Conservation (phyloP, 2,888 invertebrate genomes). For the Hirtodrosophila confusa region DNA sequence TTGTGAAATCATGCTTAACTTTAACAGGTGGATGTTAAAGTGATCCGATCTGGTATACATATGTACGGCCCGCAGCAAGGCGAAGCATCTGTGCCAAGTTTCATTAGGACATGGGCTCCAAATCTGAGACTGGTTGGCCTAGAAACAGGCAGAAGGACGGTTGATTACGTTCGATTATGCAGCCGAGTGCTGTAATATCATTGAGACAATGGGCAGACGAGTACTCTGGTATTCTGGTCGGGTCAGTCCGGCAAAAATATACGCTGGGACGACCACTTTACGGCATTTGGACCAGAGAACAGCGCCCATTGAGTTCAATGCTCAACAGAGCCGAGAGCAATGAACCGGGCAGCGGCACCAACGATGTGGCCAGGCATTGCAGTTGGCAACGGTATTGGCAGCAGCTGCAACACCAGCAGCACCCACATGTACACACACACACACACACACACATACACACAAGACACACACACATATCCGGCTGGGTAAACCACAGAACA, state of each 20-base stretch:
- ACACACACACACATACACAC: constrained; percentile 1
- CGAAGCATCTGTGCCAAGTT: too few species aligned
- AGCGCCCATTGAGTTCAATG: constrained; percentile 54
- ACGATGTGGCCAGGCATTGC: constrained; percentile 15
- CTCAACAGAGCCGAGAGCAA: constrained; percentile 53
- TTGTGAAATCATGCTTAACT: too few species aligned
- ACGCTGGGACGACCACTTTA: constrained; percentile 35
- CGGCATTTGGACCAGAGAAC: constrained; percentile 41
- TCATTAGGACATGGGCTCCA: too few species aligned
- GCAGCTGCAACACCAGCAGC: constrained; percentile 16
- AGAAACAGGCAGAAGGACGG: constrained; percentile 14
- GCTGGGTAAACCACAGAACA: not conserved
- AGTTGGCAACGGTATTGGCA: constrained; percentile 23
- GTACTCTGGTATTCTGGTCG: constrained; percentile 13
- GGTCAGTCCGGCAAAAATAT: constrained; percentile 10
- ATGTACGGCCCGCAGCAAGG: too few species aligned
- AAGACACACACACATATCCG: not conserved
- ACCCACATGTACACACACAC: constrained; percentile 14
- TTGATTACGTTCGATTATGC: too few species aligned
- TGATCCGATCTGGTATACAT: too few species aligned
- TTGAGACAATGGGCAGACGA: not conserved
- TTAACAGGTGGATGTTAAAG: too few species aligned
- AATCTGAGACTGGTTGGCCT: too few species aligned
- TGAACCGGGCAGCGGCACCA: constrained; percentile 37
- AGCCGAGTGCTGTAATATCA: not conserved